Base-by-base conservation (phyloP, 2,888 invertebrate genomes). In the Hyles lineata region DNA sequence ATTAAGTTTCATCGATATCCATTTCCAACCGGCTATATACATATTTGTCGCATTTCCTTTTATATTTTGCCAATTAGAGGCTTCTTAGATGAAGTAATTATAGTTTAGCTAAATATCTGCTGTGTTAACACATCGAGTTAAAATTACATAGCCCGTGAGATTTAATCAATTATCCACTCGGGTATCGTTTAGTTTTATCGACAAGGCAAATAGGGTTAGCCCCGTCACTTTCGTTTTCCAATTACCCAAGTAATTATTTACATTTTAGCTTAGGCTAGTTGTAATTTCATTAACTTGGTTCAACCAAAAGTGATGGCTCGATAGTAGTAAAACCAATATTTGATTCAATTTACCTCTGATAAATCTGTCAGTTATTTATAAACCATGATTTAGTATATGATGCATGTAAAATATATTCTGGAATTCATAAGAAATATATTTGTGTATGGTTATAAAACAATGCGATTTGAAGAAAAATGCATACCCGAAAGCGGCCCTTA, bases 161-260 rank as follows among this genome's bases (percentile, higher is more conserved):
- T 55, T 55, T n/a, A n/a, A 19, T 55, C 19, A 55, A 55, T 55
- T 55, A 55, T n/a, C 55, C n/a, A 6, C n/a, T n/a, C 7, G 6
- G 6, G n/a, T 55, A 17, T 62, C 32, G 62, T 62, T 62, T 35
- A 62, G 55, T 32, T 35, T 9, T n/a, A 62, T 62, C 35, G 32
- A 35, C 17, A n/a, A 61, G 6, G 29, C n/a, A 62, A n/a, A 62
- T n/a, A 35, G 9, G 19, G 32, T 19, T 8, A 62, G 19, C 32
- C 62, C 32, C 62, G 9, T 19, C 25, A 29, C 29, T 62, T 62
- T 62, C 29, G 32, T 62, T 19, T 62, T 62, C n/a, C 32, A 62
- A 62, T 62, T 62, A 35, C 8, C 19, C 8, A n/a, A 19, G 9
- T 9, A 19, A 17, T 17, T 29, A 61, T 61, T 61, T 61, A 35